These are phyloP conservation scores for Drosophila parabipectinata DNA, from an alignment of 1,140 invertebrate genomes.

Conservation along the genomic window DNA sequence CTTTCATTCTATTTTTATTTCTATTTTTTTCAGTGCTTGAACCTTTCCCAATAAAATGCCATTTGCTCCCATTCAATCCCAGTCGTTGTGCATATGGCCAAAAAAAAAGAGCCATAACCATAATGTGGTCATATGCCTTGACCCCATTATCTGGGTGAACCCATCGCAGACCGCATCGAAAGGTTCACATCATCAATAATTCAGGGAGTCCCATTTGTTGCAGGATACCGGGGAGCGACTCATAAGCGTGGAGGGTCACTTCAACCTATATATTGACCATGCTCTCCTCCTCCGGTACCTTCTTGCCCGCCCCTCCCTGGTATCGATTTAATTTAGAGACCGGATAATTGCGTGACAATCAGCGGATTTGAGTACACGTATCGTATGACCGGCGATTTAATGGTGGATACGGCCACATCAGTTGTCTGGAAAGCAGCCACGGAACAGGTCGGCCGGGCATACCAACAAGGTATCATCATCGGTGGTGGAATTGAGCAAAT, in stretches of 20 bases:
- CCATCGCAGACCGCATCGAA: slow-evolving; percentile 35
- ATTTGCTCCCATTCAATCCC: not conserved
- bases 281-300: not conserved
- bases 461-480: slow-evolving; percentile 3
- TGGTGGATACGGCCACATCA: slow-evolving; percentile 40
- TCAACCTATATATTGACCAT: not conserved
- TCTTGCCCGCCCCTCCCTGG: not conserved
- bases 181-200: slow-evolving; percentile 72
- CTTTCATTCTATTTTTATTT: too few relatives aligned
- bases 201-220: slow-evolving; percentile 47
- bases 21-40: slow-evolving; percentile 9
- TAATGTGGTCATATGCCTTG: slow-evolving; percentile 44
- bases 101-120: slow-evolving; percentile 33
- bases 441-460: slow-evolving; percentile 17
- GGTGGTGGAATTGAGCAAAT: slow-evolving; percentile 7
- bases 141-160: slow-evolving; percentile 41
- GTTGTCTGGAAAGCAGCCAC: slow-evolving; percentile 43
- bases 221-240: slow-evolving; percentile 16
- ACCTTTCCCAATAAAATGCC: not conserved
- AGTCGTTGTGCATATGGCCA: slow-evolving; percentile 21
- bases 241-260: slow-evolving; percentile 21
- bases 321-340: slow-evolving; percentile 72
- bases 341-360: slow-evolving; percentile 79
- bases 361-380: slow-evolving; percentile 54
- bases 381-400: slow-evolving; percentile 48